Evolutionary conservation across 2,888 invertebrate species (phyloP), one percentile per base, ranked within the genome.

Genomic region (Rhopalosiphum nymphaeae): DNA sequence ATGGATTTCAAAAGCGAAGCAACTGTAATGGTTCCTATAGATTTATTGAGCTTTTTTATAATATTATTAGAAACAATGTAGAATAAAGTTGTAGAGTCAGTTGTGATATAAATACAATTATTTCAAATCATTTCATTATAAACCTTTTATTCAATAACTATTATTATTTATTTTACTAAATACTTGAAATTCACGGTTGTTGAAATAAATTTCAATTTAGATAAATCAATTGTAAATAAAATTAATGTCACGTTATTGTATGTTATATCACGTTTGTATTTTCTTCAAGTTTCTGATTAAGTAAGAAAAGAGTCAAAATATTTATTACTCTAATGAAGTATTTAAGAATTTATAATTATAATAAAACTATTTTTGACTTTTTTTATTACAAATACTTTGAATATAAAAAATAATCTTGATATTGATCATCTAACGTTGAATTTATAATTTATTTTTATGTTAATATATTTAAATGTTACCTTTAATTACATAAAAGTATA

Each of bases 261-360:
- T 46, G 7, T 46, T 46, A 46, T 46, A 46, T 7, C 7, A 46
- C 44, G 44, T 46, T 7, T 5, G 44, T 46, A 46, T 46, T 13
- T n/a, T 67, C n/a, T n/a, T n/a, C 0, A 5, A 61, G 1, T 67
- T n/a, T 5, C n/a, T 0, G n/a, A n/a, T n/a, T 36, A 67, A n/a
- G n/a, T 36, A 16, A n/a, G 3, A n/a, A 67, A 56, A 67, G 5
- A 67, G n/a, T n/a, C n/a, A 16, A 67, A 16, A n/a, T 67, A n/a
- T n/a, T n/a, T 67, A n/a, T 67, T 0, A 36, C 2, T 36, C n/a
- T 1, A 78, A 78, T 36, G 0, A 78, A 16, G 7, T 36, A 1
- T 78, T 21, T 36, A 36, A 21, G 78, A 78, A 78, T 67, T 36
- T 0, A 1, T 36, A 16, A 67, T n/a, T 25, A 5, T 21, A 21